phyloP scores from a whole-genome alignment of 2,888 invertebrate genomes.

The Clivina fossor region DNA sequence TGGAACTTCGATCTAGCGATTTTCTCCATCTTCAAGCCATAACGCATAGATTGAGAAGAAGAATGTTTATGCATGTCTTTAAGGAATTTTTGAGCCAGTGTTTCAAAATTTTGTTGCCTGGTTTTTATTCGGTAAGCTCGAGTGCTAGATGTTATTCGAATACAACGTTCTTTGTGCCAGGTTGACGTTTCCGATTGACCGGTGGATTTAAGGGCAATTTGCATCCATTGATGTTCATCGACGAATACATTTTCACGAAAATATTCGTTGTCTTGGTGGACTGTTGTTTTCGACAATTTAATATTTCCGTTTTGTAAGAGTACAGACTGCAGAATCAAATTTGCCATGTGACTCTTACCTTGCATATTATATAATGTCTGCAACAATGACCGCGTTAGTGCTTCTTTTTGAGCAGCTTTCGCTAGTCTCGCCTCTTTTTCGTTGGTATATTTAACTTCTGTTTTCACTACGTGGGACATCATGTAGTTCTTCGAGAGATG shows the following conservation, averaged over 20 bases:
- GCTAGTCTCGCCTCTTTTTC: neutral
- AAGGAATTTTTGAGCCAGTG: conserved; percentile 1
- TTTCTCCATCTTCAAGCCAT: conserved; percentile 7
- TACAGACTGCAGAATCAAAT: neutral
- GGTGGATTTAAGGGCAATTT: conserved; percentile 2
- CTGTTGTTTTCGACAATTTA: neutral
- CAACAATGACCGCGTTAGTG: neutral
- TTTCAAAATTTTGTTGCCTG: conserved; percentile 1
- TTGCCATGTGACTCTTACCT: neutral
- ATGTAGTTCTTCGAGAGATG: too few relatives aligned
- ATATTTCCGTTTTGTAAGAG: neutral
- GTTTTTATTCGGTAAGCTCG: conserved; percentile 6
- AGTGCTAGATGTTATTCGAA: conserved; percentile 3
- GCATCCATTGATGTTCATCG: conserved; percentile 7
- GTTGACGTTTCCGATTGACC: conserved; percentile 1
- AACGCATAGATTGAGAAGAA: conserved; percentile 5
- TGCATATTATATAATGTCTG: neutral
- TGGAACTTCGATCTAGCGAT: neutral
- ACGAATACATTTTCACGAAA: conserved; percentile 5
- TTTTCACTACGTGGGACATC: too few relatives aligned
- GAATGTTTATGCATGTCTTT: neutral
- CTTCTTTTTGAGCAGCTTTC: neutral
- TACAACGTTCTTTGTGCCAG: neutral
- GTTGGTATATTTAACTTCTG: neutral
- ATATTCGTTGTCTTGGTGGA: conserved; percentile 3